Percentiles rank a stretch among this genome's conserved stretches.
Evolutionary conservation across 2,113 vertebrate genomes (phyloP).

Genomic region (Struthio camelus): DNA sequence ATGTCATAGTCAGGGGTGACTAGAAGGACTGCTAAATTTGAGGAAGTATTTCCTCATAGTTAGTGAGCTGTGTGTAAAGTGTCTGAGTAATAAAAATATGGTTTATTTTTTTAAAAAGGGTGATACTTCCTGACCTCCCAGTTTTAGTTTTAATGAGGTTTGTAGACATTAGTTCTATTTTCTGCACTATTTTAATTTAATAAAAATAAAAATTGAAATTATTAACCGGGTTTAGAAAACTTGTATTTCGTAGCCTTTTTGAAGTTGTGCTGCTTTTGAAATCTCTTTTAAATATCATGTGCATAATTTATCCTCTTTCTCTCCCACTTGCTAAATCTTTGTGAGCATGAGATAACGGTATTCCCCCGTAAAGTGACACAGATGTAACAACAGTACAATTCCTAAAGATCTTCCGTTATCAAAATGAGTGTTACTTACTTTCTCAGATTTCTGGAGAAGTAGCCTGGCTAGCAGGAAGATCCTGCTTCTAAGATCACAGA

Average conservation of each 20-base stretch:
- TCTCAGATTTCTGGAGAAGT: not conserved
- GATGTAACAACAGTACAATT: not conserved
- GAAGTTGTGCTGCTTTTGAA: accelerated
- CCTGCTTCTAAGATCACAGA: not conserved
- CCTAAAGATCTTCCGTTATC: not conserved
- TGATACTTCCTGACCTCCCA: not conserved
- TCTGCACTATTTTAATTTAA: not conserved
- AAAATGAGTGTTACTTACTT: not conserved
- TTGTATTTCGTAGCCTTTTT: not conserved
- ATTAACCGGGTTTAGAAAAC: not conserved
- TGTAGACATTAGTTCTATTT: not conserved
- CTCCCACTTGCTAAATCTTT: not conserved
- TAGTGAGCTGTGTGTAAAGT: not conserved
- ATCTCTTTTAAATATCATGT: not conserved
- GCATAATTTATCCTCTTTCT: not conserved
- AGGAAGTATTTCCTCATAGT: not conserved
- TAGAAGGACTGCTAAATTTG: not conserved
- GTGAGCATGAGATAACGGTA: not conserved
- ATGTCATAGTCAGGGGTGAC: not conserved
- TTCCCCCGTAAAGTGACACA: not conserved
- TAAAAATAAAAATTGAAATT: not conserved
- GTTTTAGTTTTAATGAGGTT: not conserved
- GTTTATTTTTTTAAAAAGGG: not conserved
- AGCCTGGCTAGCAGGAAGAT: not conserved
- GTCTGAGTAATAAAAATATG: not conserved